phyloP scores from a whole-genome alignment of 2,888 invertebrate genomes.

The Andrena dorsata region DNA sequence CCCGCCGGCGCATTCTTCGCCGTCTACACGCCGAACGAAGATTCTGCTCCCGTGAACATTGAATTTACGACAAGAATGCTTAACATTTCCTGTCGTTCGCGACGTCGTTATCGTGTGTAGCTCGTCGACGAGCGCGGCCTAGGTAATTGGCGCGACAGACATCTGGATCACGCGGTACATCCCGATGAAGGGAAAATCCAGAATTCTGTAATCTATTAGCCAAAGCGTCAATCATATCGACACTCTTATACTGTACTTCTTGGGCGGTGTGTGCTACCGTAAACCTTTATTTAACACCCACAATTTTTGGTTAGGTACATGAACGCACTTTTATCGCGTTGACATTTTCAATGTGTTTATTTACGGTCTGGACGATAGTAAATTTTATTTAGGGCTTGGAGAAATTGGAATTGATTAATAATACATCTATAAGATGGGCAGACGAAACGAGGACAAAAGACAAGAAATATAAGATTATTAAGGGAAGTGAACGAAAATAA shows the following conservation, averaged over 20 bases:
- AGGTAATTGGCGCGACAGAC: slow-evolving; percentile 42
- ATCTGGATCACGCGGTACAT: slow-evolving; percentile 23
- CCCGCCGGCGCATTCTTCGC: slow-evolving; percentile 40
- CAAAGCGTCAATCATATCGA: background rate
- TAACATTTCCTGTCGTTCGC: slow-evolving; percentile 35
- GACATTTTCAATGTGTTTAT: no score
- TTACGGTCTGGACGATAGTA: no score
- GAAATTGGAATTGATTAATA: no score
- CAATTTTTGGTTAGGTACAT: background rate
- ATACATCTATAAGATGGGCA: no score
- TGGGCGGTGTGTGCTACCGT: background rate
- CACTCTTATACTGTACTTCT: background rate
- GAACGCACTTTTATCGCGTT: background rate
- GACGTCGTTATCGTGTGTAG: slow-evolving; percentile 43
- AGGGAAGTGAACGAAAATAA: no score
- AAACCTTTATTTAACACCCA: no score
- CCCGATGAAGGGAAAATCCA: background rate
- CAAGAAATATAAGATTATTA: no score
- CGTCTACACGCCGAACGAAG: slow-evolving; percentile 49
- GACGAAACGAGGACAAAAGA: no score
- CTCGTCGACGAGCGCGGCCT: background rate
- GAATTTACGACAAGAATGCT: slow-evolving; percentile 60
- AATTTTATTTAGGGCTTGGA: no score
- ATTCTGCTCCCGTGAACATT: slow-evolving; percentile 48
- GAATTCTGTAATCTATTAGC: slow-evolving; percentile 1